Base-by-base conservation (phyloP, 2,113 vertebrate species). In the Dasypus novemcinctus region DNA sequence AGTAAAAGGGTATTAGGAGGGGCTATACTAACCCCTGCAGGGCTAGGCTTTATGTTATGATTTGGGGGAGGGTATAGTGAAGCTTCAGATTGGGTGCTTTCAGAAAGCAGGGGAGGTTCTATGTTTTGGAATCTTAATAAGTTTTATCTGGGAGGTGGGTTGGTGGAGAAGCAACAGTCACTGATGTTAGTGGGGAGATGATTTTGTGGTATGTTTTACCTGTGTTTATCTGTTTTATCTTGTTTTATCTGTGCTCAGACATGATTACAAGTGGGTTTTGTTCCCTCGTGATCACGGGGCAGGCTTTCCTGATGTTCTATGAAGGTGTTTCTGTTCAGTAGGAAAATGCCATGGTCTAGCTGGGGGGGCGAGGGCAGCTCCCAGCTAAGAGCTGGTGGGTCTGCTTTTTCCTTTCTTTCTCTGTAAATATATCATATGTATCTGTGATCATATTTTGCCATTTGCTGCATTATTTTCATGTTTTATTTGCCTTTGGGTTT, bases 401-500 rank as follows among this genome's bases (percentile, higher is more conserved):
- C 10, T 63, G 2, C 12, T 33, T 36, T 69, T n/a, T 36, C 4
- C 41, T 63, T 75, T 46, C 43, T 54, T 9, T 57, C 18, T 79
- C 31, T 59, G 31, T 91, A 49, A 79, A 61, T 71, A 17, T 17
- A 33, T 27, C 59, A 27, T 15, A 17, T 31, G 7, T 38, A 36
- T 41, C 10, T 64, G 6, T 63, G 41, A 86, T 46, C 57, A 43
- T 9, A 71, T 25, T 61, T 63, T 72, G 18, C 74, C 1, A 61
- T 7, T 31, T n/a, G 7, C 43, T 72, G 17, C 12, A 36, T 82
- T 83, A 76, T 83, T 72, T 78, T 72, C 8, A 25, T 46, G 8
- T n/a, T 79, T 38, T 88, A 64, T 66, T 96, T 92, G 5, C 41
- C 59, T 88, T 46, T 83, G 41, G 14, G 18, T 17, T 59, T 85